Evolutionary conservation across 2,888 invertebrate species (phyloP).

Genomic region (Camptogramma bilineatum): DNA sequence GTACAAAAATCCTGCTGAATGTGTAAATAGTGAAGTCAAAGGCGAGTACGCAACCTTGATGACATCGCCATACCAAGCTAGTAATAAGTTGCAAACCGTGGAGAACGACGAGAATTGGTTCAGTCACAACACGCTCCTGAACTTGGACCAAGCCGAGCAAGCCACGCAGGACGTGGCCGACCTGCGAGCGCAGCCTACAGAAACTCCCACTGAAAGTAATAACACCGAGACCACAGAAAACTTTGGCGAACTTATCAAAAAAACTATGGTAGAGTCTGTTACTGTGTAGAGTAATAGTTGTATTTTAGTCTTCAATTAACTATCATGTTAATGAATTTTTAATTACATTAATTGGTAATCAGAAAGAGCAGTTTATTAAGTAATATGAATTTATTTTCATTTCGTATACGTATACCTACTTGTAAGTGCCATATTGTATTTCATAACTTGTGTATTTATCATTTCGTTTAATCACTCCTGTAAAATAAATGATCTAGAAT

Average conservation of each 20-base stretch:
- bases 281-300: constrained; percentile 88
- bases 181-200: constrained; percentile 53
- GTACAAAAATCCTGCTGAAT: constrained; percentile 72
- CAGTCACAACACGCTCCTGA: constrained; percentile 75
- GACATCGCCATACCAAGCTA: constrained; percentile 86
- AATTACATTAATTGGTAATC: constrained; percentile 73
- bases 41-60: constrained; percentile 88
- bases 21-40: constrained; percentile 78
- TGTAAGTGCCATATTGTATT: constrained; percentile 37
- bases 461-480: constrained; percentile 31
- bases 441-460: constrained; percentile 31
- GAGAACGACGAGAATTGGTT: constrained; percentile 84
- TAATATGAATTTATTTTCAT: constrained; percentile 37
- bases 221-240: constrained; percentile 86
- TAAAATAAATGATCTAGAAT: constrained; percentile 35
- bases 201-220: constrained; percentile 55
- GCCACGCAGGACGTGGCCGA: constrained; percentile 69
- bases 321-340: constrained; percentile 78
- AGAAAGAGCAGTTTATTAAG: constrained; percentile 40
- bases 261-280: constrained; percentile 96
- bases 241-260: constrained; percentile 96
- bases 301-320: constrained; percentile 71
- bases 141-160: constrained; percentile 72
- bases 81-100: constrained; percentile 88
- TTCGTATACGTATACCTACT: constrained; percentile 32